Conservation (phyloP, 2,113 vertebrate species). For the Natator depressus region DNA sequence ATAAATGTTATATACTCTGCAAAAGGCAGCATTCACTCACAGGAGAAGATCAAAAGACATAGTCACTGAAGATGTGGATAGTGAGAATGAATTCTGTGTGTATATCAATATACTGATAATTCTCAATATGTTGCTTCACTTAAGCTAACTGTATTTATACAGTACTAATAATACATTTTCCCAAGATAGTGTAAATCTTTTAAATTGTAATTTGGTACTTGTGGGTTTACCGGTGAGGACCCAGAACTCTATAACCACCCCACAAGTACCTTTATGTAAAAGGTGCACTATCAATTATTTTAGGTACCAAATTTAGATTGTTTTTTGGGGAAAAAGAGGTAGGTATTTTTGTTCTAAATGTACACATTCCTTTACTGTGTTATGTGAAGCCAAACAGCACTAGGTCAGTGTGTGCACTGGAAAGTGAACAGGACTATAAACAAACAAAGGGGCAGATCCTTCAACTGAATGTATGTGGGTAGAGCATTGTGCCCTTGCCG, state of each 20-base stretch:
- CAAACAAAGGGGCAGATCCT: not conserved
- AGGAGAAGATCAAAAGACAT: conserved; percentile 9
- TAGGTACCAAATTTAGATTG: not conserved
- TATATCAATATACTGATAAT: not conserved
- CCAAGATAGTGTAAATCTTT: not conserved
- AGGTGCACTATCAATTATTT: not conserved
- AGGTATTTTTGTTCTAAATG: not conserved
- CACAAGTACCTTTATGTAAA: not conserved
- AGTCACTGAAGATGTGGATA: not conserved
- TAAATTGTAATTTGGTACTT: not conserved
- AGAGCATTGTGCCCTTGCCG: not conserved
- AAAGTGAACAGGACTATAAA: not conserved
- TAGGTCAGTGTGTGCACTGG: not conserved
- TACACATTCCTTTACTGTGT: not conserved
- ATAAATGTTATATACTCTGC: not conserved
- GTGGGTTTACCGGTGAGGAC: not conserved
- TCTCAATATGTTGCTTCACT: not conserved
- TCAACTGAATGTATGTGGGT: not conserved
- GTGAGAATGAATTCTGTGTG: not conserved
- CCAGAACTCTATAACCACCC: not conserved
- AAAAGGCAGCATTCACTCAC: not conserved
- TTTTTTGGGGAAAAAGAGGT: not conserved
- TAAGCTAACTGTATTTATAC: not conserved
- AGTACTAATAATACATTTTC: not conserved
- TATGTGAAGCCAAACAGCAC: not conserved